A percentile compares a stretch with the other conserved stretches of the same genome.
Evolutionary conservation across 2,113 vertebrate genomes (phyloP).

Genomic region (Apeltes quadracus): DNA sequence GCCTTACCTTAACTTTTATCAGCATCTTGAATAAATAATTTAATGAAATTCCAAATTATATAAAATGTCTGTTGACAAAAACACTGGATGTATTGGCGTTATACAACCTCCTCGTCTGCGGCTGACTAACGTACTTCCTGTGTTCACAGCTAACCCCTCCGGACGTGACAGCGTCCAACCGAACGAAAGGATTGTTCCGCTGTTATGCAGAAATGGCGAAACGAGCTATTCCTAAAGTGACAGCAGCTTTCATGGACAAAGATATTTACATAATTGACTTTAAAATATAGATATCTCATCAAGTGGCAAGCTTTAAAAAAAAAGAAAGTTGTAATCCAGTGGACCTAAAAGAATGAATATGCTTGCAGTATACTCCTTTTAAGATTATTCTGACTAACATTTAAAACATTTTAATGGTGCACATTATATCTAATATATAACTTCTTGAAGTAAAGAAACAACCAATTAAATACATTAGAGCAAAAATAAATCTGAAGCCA

Average conservation of each 20-base stretch:
- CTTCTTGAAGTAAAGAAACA: neutral
- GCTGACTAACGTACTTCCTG: conserved; percentile 68
- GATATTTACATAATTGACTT: neutral
- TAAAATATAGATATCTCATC: neutral
- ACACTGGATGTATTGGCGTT: neutral
- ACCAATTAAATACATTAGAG: neutral
- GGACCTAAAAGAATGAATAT: neutral
- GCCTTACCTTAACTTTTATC: conserved; percentile 83
- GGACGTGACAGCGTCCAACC: neutral
- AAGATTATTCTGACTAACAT: neutral
- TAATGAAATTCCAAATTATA: neutral
- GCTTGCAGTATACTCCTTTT: too few relatives aligned
- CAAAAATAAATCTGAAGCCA: too few relatives aligned
- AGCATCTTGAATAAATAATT: conserved; percentile 70
- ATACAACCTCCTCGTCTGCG: conserved; percentile 26
- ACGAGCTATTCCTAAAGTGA: neutral
- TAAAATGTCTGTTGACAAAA: neutral
- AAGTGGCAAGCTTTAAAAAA: neutral
- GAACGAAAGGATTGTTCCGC: conserved; percentile 40
- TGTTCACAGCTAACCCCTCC: conserved; percentile 52
- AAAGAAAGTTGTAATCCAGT: neutral
- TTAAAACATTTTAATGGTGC: neutral
- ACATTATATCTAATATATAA: neutral
- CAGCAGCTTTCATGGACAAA: neutral
- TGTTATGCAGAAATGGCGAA: neutral